Percentiles rank a stretch among this genome's conserved stretches.
Conservation (phyloP, 2,113 vertebrate genomes). For the Henicopernis longicauda region DNA sequence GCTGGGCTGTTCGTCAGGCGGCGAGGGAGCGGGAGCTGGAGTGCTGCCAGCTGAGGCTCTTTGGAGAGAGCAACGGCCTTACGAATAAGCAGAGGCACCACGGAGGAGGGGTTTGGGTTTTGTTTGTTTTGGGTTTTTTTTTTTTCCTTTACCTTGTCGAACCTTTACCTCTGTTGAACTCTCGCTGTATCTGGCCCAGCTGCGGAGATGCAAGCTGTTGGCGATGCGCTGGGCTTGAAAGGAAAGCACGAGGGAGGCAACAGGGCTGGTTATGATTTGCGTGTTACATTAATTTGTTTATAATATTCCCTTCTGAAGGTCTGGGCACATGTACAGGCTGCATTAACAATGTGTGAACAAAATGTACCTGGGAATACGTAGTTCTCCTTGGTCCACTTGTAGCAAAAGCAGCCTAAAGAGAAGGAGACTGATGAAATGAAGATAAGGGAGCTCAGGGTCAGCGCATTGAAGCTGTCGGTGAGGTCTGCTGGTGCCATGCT, state of each 20-base stretch:
- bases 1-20: rapidly evolving
- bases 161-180: not conserved
- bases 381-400: not conserved
- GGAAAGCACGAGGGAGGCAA: not conserved
- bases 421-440: not conserved
- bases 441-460: not conserved
- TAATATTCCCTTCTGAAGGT: not conserved
- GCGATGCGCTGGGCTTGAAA: not conserved
- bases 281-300: not conserved
- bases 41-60: not conserved
- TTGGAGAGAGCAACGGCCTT: not conserved
- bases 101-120: not conserved
- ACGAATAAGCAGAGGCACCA: not conserved
- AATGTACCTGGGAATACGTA: not conserved
- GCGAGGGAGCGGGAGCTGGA: not conserved
- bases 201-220: not conserved
- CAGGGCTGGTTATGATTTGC: not conserved
- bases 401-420: not conserved
- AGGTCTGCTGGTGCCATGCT: not conserved
- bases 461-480: not conserved
- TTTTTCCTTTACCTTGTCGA: not conserved
- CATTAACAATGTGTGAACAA: not conserved
- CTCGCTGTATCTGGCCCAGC: not conserved
- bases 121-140: not conserved
- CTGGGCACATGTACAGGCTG: not conserved